Evolutionary conservation across 2,888 invertebrate genomes (phyloP).

Genomic region (Tetranychus truncatus): DNA sequence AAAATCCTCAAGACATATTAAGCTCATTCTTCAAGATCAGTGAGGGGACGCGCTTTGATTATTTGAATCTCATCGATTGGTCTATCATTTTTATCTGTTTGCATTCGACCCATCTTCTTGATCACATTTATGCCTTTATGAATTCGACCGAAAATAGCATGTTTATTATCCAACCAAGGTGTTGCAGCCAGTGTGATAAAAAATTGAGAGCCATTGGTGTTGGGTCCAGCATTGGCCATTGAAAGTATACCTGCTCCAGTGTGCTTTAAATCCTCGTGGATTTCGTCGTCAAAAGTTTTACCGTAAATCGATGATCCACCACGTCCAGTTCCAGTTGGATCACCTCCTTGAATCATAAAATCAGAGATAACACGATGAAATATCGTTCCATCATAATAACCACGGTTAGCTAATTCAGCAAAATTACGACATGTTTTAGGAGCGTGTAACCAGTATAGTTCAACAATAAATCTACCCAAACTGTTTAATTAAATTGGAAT

Average conservation of each 20-base stretch:
- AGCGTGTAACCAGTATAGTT: slow-evolving; percentile 95
- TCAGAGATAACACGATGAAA: slow-evolving; percentile 81
- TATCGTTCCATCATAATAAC: slow-evolving; percentile 86
- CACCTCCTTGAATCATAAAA: slow-evolving; percentile 51
- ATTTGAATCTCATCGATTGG: slow-evolving; percentile 75
- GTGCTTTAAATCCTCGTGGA: slow-evolving; percentile 78
- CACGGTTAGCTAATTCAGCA: slow-evolving; percentile 74
- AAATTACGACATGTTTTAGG: slow-evolving; percentile 95
- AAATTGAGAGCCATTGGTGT: slow-evolving; percentile 94
- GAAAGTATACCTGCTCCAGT: slow-evolving; percentile 77
- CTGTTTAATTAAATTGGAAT: slow-evolving; percentile 15
- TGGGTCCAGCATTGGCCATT: slow-evolving; percentile 96
- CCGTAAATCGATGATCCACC: slow-evolving; percentile 96
- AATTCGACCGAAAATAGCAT: slow-evolving; percentile 81
- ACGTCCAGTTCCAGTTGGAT: slow-evolving; percentile 85
- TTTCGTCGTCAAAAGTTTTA: slow-evolving; percentile 81
- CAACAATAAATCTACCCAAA: slow-evolving; percentile 71
- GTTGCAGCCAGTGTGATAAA: slow-evolving; percentile 90
- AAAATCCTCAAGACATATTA: too few species aligned
- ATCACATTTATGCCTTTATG: slow-evolving; percentile 73
- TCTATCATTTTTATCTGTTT: slow-evolving; percentile 75
- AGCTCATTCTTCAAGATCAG: background rate
- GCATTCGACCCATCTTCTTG: slow-evolving; percentile 75
- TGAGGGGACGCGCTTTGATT: background rate
- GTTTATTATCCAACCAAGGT: slow-evolving; percentile 93